Evolutionary conservation across 2,797 vertebrate species (phyloP).

Genomic region (Cossypha dichroa): DNA sequence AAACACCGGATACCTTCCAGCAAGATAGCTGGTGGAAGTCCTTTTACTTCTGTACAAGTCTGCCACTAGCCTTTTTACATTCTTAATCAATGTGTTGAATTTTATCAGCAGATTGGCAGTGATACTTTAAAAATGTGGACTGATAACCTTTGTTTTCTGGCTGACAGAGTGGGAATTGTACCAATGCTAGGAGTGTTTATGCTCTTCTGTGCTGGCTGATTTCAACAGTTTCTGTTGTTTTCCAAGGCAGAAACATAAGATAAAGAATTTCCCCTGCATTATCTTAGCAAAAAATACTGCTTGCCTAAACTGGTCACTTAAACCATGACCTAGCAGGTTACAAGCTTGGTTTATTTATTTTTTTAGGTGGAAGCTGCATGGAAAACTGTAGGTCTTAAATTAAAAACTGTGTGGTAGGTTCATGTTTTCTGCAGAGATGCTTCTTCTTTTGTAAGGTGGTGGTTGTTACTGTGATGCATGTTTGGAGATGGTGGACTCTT

Average conservation of each 20-base stretch:
- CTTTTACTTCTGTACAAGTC: not conserved
- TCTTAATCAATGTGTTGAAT: not conserved
- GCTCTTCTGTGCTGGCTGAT: not conserved
- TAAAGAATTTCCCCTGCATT: not conserved
- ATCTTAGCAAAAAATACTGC: not conserved
- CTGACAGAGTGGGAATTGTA: not conserved
- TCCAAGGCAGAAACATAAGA: not conserved
- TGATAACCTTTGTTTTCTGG: not conserved
- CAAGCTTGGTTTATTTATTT: not conserved
- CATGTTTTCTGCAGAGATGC: not conserved
- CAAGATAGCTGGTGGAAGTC: constrained; percentile 20
- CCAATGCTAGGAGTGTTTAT: not conserved
- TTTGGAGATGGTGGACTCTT: not conserved
- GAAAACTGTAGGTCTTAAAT: not conserved
- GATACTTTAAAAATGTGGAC: not conserved
- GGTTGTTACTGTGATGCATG: not conserved
- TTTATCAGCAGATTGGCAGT: not conserved
- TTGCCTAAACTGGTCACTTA: not conserved
- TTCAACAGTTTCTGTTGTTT: not conserved
- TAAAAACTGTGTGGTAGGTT: not conserved
- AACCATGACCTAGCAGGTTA: not conserved
- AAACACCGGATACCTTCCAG: not conserved
- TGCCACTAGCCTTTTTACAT: not conserved
- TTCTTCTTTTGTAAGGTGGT: not conserved
- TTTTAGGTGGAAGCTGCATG: not conserved